A percentile compares a stretch with the other conserved stretches of the same genome.
Conservation (phyloP, 2,113 vertebrate species). For the Pavo muticus region DNA sequence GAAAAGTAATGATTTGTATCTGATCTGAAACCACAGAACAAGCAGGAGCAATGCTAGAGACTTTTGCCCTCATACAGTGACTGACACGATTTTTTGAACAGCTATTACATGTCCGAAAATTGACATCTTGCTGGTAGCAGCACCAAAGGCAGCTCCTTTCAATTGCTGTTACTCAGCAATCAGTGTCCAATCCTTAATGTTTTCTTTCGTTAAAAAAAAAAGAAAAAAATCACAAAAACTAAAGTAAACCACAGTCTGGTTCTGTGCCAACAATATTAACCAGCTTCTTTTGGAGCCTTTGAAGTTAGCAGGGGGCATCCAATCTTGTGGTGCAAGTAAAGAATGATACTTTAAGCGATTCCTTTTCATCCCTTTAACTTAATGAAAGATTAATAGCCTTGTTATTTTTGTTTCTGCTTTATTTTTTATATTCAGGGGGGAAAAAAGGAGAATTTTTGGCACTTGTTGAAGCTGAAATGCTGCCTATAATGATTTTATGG, state of each 20-base stretch:
- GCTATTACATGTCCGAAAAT: constrained; percentile 31
- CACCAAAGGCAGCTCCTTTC: constrained; percentile 47
- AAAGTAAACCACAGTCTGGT: constrained; percentile 90
- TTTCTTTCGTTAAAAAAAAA: constrained; percentile 70
- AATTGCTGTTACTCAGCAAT: constrained; percentile 3
- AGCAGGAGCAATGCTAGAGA: background rate
- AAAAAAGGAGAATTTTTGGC: constrained; percentile 80
- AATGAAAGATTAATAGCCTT: constrained; percentile 99
- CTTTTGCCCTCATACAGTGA: background rate
- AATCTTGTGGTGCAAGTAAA: constrained; percentile 89
- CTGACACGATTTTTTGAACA: background rate
- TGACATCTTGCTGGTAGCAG: constrained; percentile 2
- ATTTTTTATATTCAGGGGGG: constrained; percentile 83
- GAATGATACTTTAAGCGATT: constrained; percentile 97
- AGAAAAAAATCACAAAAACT: constrained; percentile 80
- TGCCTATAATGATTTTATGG: constrained; percentile 84
- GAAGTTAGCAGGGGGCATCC: constrained; percentile 96
- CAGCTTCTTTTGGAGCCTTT: constrained; percentile 89
- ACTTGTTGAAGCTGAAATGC: constrained; percentile 81
- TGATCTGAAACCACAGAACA: background rate
- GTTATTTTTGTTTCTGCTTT: constrained; percentile 97
- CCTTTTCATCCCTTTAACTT: constrained; percentile 99
- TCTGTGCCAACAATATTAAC: constrained; percentile 93
- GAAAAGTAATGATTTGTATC: background rate
- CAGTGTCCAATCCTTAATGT: constrained; percentile 43